Percentiles rank a stretch among this genome's conserved stretches.
These are phyloP conservation scores for Microcebus griseorufus DNA, from an alignment of 2,113 vertebrate species.

Conservation along the genomic window DNA sequence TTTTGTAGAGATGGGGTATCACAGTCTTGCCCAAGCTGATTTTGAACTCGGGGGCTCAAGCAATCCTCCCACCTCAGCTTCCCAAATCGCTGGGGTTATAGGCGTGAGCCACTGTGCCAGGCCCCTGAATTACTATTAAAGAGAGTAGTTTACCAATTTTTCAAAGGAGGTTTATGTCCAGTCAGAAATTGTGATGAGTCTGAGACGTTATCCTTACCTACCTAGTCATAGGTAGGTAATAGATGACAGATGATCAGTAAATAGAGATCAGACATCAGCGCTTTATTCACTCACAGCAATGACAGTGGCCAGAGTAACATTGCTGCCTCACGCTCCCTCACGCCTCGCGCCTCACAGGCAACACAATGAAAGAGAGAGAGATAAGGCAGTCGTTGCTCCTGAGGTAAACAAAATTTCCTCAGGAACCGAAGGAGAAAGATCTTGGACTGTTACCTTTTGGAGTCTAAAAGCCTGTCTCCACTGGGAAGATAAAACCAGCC, in stretches of 20 bases:
- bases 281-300: background rate
- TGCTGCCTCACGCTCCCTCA: too few species aligned
- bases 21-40: too few species aligned
- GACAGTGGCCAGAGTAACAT: background rate
- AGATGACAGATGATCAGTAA: background rate
- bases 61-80: too few species aligned
- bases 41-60: too few species aligned
- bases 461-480: background rate
- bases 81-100: too few species aligned
- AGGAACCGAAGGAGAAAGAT: background rate
- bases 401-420: background rate
- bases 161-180: background rate
- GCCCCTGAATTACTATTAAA: too few species aligned
- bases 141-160: background rate
- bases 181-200: background rate
- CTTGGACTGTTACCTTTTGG: background rate
- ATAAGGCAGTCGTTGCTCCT: background rate
- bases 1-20: too few species aligned
- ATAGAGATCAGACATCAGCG: background rate
- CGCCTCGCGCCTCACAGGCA: background rate
- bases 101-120: too few species aligned
- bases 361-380: background rate
- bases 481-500: background rate
- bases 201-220: background rate
- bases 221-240: too few species aligned